A percentile compares a stretch with the other conserved stretches of the same genome.
These are phyloP conservation scores for Orchesella flavescens DNA, from an alignment of 2,888 invertebrate species.

Conservation along the genomic window DNA sequence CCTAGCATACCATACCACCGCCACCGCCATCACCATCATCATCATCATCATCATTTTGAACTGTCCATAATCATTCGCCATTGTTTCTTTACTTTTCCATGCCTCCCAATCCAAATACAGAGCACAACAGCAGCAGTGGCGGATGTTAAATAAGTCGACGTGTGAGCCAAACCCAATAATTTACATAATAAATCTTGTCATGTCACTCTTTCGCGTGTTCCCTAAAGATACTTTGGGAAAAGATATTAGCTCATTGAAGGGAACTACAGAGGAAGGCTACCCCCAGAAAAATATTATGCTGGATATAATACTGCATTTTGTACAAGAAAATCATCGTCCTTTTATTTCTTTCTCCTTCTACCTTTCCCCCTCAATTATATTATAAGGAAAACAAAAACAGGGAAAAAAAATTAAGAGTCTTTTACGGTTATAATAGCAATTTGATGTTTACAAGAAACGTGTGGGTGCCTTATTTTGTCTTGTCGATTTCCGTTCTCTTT, in stretches of 20 bases:
- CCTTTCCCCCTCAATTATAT: background rate
- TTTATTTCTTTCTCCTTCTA: background rate
- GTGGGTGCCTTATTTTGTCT: constrained; percentile 44
- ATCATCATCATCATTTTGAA: too few relatives aligned
- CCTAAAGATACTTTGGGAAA: constrained; percentile 26
- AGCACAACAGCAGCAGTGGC: too few relatives aligned
- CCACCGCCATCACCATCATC: too few relatives aligned
- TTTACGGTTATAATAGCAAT: constrained; percentile 44
- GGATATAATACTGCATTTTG: too few relatives aligned
- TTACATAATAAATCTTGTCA: constrained; percentile 63
- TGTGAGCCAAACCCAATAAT: constrained; percentile 62
- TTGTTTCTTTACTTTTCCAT: too few relatives aligned
- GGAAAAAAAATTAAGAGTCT: background rate
- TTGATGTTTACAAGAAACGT: constrained; percentile 49
- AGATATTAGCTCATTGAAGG: constrained; percentile 18
- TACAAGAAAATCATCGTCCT: background rate
- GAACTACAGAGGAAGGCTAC: background rate
- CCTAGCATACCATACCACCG: too few relatives aligned
- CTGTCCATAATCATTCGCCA: too few relatives aligned
- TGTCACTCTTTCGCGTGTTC: constrained; percentile 28
- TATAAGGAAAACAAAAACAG: background rate
- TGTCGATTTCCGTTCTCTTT: constrained; percentile 28
- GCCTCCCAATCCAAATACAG: too few relatives aligned
- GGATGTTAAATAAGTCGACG: constrained; percentile 28
- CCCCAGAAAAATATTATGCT: background rate